phyloP scores from a whole-genome alignment of 2,888 invertebrate species.

The Crocallis elinguaria region DNA sequence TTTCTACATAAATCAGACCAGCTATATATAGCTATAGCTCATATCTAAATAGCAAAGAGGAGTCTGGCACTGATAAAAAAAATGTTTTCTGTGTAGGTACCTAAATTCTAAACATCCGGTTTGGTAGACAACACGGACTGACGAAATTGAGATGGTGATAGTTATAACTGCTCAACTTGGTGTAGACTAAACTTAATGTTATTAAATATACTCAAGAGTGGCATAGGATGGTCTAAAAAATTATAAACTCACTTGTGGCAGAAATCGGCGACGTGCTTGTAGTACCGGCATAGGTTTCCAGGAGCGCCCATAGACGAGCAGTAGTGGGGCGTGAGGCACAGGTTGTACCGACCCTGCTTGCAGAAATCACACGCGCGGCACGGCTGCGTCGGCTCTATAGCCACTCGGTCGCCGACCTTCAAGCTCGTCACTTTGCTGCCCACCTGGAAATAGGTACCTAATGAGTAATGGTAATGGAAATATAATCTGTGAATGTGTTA shows the following conservation, averaged over 20 bases:
- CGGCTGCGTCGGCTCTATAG: slow-evolving; percentile 96
- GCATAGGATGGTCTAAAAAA: background rate
- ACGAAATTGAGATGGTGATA: too few relatives aligned
- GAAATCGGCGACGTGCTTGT: slow-evolving; percentile 94
- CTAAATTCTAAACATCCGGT: too few relatives aligned
- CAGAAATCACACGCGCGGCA: slow-evolving; percentile 93
- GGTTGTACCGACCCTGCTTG: slow-evolving; percentile 94
- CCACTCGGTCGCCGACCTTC: slow-evolving; percentile 93
- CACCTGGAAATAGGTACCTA: slow-evolving; percentile 54
- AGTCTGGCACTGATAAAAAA: too few relatives aligned
- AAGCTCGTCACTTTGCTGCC: slow-evolving; percentile 85
- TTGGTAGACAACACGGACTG: too few relatives aligned
- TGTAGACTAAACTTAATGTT: too few relatives aligned
- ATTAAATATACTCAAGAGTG: too few relatives aligned
- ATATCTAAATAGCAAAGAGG: too few relatives aligned
- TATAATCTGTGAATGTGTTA: too few relatives aligned
- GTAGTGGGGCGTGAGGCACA: slow-evolving; percentile 93
- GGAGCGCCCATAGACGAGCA: slow-evolving; percentile 95
- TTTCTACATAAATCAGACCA: too few relatives aligned
- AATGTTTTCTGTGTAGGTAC: too few relatives aligned
- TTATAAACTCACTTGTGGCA: slow-evolving; percentile 89
- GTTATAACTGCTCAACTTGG: background rate
- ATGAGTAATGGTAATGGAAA: too few relatives aligned
- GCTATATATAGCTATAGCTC: too few relatives aligned
- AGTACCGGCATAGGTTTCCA: slow-evolving; percentile 94